Evolutionary conservation across 2,797 vertebrate genomes (phyloP).

Genomic region (Vultur gryphus): DNA sequence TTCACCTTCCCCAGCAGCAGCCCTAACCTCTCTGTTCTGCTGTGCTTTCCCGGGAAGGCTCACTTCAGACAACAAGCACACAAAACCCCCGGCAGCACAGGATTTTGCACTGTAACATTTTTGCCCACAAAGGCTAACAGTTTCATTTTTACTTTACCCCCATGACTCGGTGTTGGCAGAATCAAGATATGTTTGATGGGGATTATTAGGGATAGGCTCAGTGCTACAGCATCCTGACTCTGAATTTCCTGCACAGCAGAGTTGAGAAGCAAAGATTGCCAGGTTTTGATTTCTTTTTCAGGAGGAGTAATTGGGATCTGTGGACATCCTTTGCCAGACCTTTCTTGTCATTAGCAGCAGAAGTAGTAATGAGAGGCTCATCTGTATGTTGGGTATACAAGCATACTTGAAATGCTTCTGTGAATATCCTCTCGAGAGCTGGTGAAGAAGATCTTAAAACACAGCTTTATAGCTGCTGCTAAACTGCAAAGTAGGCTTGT

Average conservation of each 20-base stretch:
- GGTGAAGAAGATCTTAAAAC: neutral
- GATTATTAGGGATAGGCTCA: neutral
- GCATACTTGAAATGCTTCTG: neutral
- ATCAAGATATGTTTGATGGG: neutral
- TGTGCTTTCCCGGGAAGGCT: accelerated
- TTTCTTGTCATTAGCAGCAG: neutral
- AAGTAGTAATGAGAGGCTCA: neutral
- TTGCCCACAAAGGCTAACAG: neutral
- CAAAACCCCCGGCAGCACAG: no score
- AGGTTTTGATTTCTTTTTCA: neutral
- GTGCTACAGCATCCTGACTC: neutral
- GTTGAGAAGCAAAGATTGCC: neutral
- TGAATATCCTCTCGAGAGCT: neutral
- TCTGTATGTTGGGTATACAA: neutral
- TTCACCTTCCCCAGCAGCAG: neutral
- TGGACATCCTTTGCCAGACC: neutral
- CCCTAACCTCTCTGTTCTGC: neutral
- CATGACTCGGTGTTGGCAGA: neutral
- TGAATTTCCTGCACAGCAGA: neutral
- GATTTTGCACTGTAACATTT: neutral
- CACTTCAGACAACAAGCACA: neutral
- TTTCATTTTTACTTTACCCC: neutral
- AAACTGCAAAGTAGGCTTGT: neutral
- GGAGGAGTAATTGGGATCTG: neutral
- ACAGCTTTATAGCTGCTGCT: neutral